Percentiles rank a stretch among this genome's conserved stretches.
phyloP scores from a whole-genome alignment of 1,140 invertebrate species.

The Hypothenemus hampei region DNA sequence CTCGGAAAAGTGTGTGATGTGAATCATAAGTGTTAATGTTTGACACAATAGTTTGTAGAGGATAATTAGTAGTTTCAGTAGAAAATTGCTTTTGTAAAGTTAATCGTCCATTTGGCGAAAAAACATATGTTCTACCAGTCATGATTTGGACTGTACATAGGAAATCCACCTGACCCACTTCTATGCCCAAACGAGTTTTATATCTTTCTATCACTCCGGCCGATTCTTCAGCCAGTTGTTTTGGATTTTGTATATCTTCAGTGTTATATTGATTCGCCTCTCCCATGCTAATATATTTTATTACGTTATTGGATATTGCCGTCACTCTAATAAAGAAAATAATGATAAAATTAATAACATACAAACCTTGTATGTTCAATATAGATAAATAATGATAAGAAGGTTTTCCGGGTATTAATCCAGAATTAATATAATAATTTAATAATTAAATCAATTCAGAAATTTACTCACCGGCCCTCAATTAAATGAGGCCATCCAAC shows the following conservation, averaged over 20 bases:
- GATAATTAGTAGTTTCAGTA: conserved; percentile 52
- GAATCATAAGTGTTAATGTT: conserved; percentile 53
- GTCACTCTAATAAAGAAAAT: conserved; percentile 3
- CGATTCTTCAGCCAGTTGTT: background rate
- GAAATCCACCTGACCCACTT: conserved; percentile 64
- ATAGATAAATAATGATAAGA: too few relatives aligned
- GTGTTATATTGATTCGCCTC: conserved; percentile 24
- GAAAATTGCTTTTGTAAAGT: conserved; percentile 68
- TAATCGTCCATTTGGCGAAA: conserved; percentile 53
- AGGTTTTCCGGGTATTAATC: too few relatives aligned
- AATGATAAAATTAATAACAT: background rate
- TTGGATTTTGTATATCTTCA: conserved; percentile 20
- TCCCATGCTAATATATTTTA: conserved; percentile 28
- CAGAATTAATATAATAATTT: too few relatives aligned
- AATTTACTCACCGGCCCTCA: conserved; percentile 64
- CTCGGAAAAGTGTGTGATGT: conserved; percentile 36
- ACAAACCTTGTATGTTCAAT: too few relatives aligned
- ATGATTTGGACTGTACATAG: conserved; percentile 70
- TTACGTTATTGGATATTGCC: conserved; percentile 49
- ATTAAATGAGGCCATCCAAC: conserved; percentile 86
- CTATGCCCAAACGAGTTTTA: conserved; percentile 63
- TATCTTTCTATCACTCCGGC: conserved; percentile 41
- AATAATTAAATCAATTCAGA: too few relatives aligned
- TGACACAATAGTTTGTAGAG: conserved; percentile 63
- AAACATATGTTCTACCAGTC: conserved; percentile 59